Evolutionary conservation across 2,797 vertebrate species (phyloP).

Genomic region (Clarias platycephalus): DNA sequence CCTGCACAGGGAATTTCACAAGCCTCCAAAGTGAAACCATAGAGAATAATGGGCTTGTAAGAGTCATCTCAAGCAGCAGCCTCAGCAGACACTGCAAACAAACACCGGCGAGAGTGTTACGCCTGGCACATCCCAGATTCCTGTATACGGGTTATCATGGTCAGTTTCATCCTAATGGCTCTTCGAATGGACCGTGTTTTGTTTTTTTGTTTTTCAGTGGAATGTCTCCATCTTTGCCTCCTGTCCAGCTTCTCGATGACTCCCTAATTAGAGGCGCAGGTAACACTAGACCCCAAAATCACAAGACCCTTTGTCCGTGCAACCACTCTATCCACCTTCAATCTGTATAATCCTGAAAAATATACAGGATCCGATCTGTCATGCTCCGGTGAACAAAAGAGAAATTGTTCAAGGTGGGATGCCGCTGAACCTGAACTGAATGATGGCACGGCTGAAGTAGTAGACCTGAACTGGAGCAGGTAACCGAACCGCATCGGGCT

Average conservation of each 20-base stretch:
- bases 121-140: constrained; percentile 31
- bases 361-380: constrained; percentile 64
- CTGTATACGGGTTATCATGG: constrained; percentile 45
- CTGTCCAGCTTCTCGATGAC: constrained; percentile 55
- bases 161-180: constrained; percentile 47
- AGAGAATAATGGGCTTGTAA: constrained; percentile 39
- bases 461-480: constrained; percentile 32
- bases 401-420: constrained; percentile 59
- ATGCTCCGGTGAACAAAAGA: constrained; percentile 60
- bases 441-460: constrained; percentile 44
- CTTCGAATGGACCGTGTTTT: not conserved
- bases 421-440: constrained; percentile 55
- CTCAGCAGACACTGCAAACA: constrained; percentile 22
- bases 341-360: constrained; percentile 63
- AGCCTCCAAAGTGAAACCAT: constrained; percentile 41
- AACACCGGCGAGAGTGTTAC: constrained; percentile 20
- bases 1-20: constrained; percentile 54
- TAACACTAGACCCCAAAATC: constrained; percentile 55
- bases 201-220: constrained; percentile 32
- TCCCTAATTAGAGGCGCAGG: constrained; percentile 56
- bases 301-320: constrained; percentile 61
- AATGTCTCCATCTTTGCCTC: constrained; percentile 48
- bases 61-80: constrained; percentile 37
- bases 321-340: constrained; percentile 57
- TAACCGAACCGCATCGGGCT: constrained; percentile 25